A percentile compares a stretch with the other conserved stretches of the same genome.
These are phyloP conservation scores for Sipha maydis DNA, from an alignment of 2,888 invertebrate genomes.

Conservation along the genomic window DNA sequence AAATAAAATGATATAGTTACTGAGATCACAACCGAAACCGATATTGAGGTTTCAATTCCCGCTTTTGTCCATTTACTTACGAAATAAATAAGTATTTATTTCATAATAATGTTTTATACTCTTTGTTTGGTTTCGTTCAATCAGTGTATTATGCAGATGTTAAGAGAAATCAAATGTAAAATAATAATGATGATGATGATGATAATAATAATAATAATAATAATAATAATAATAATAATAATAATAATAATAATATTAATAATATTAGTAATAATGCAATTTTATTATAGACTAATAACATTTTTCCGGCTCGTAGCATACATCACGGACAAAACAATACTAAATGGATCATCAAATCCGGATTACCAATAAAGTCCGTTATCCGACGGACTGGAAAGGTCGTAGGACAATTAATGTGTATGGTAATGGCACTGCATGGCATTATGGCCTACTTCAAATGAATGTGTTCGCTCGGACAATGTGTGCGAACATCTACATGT, in stretches of 20 bases:
- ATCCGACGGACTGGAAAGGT: background rate
- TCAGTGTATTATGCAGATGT: background rate
- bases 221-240: too few species aligned
- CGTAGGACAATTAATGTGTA: background rate
- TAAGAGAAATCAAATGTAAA: background rate
- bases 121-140: background rate
- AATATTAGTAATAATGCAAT: background rate
- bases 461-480: background rate
- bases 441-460: background rate
- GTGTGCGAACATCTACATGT: background rate
- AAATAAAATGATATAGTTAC: background rate
- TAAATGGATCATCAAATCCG: conserved; percentile 45
- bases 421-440: background rate
- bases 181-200: conserved; percentile 24
- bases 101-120: background rate
- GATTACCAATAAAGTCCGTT: conserved; percentile 26
- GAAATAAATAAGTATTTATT: too few species aligned
- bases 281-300: background rate
- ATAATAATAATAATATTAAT: too few species aligned
- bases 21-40: background rate
- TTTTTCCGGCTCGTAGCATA: background rate
- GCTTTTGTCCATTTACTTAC: background rate
- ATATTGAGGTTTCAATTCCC: background rate
- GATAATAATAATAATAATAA: too few species aligned
- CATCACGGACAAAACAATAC: background rate